Evolutionary conservation across 2,113 vertebrate genomes (phyloP), one percentile per base, ranked within the genome.

Genomic region (Picathartes gymnocephalus): DNA sequence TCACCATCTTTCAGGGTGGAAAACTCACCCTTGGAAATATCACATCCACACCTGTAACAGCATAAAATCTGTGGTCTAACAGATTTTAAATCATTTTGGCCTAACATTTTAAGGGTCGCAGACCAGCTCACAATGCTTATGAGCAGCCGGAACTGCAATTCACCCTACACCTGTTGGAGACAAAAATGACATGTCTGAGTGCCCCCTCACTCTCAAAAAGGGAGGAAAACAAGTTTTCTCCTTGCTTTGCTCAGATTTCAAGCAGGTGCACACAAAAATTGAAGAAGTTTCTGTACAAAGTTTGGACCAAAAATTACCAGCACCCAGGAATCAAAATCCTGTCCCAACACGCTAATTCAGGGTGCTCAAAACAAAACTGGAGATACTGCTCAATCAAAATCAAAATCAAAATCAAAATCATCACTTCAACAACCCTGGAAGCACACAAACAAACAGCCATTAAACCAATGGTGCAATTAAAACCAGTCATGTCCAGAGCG

Each of bases 271-370:
- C 3, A 2, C 11, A 37, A 77, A 73, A 78, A 27, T 3, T 15
- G 19, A 61, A 4, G 17, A 23, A 48, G 30, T 4, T 4, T 4
- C 25, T 10, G 23, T 22, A 39, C 11, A 48, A 70, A 82, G 19
- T 58, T 37, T 22, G 72, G 21, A 62, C 51, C 15, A 35, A 53
- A 48, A 88, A 12, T 5, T 8, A 77, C 37, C 10, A 8, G 54
- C 20, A 57, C 6, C 15, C 64, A 68, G 31, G 65, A 54, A 9
- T 61, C n/a, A 83, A 81, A 82, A 76, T 40, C 40, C 28, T 56
- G 40, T 48, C 42, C n/a, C 44, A 81, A 28, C 1, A 1, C 0
- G 1, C 12, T 64, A 13, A 44, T 65, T 57, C 35, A 62, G 33
- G 17, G 35, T 7, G 5, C 37, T 48, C 23, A 22, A 28, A 71